These are phyloP conservation scores for Drosophila setifemur DNA, from an alignment of 1,140 invertebrate species.

Conservation along the genomic window DNA sequence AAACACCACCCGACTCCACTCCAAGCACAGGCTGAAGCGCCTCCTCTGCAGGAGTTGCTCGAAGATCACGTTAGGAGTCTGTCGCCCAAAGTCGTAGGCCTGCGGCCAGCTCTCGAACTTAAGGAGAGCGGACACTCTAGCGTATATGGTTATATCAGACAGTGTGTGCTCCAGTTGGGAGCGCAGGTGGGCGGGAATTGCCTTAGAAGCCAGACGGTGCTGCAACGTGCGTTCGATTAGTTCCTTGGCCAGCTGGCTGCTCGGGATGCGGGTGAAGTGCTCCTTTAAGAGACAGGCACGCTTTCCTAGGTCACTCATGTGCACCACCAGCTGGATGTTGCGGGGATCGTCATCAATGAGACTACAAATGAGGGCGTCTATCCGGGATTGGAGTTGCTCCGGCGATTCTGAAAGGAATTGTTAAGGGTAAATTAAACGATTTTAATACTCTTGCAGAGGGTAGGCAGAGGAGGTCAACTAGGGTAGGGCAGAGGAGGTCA, in stretches of 20 bases:
- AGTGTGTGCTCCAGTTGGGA: slow-evolving; percentile 74
- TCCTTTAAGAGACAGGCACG: slow-evolving; percentile 77
- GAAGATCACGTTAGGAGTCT: slow-evolving; percentile 83
- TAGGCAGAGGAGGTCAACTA: too few species aligned
- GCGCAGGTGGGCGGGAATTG: slow-evolving; percentile 64
- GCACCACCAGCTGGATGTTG: slow-evolving; percentile 46
- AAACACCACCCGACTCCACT: slow-evolving; percentile 85
- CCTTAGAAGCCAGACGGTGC: slow-evolving; percentile 44
- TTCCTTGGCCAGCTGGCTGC: slow-evolving; percentile 65
- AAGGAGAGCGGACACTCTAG: slow-evolving; percentile 79
- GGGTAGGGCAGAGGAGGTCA: too few species aligned
- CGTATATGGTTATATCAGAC: slow-evolving; percentile 83
- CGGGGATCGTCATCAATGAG: slow-evolving; percentile 57
- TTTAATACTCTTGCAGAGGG: too few species aligned
- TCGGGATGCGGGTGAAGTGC: slow-evolving; percentile 73
- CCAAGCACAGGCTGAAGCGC: slow-evolving; percentile 85
- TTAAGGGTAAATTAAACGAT: too few species aligned
- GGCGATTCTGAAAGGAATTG: slow-evolving; percentile 16
- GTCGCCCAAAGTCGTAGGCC: slow-evolving; percentile 83
- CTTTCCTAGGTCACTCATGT: slow-evolving; percentile 64
- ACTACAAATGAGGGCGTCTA: slow-evolving; percentile 44
- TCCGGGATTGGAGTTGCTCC: not conserved
- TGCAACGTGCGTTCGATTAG: slow-evolving; percentile 71
- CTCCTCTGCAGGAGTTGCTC: slow-evolving; percentile 82
- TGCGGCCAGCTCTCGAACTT: slow-evolving; percentile 83